Conservation (phyloP, 1,140 invertebrate genomes). For the Nasonia longicornis region DNA sequence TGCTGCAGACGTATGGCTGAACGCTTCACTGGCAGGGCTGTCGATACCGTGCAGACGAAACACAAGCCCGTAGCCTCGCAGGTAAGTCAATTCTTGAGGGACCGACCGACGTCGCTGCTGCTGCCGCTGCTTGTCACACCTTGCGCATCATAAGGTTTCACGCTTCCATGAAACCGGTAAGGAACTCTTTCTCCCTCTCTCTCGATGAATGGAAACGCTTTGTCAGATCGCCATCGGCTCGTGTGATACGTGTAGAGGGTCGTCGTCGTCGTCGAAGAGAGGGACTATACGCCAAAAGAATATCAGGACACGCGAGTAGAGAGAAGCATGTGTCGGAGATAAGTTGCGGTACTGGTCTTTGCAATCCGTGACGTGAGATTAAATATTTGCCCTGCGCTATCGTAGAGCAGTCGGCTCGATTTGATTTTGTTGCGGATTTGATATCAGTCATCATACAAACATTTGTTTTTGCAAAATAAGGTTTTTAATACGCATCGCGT, state of each 20-base stretch:
- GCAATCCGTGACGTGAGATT: not conserved
- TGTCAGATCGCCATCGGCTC: conserved; percentile 30
- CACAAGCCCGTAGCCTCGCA: conserved; percentile 30
- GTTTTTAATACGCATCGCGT: too few species aligned
- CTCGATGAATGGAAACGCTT: conserved; percentile 31
- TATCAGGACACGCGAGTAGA: not conserved
- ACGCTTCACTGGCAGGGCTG: conserved; percentile 40
- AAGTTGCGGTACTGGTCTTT: not conserved
- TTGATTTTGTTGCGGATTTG: not conserved
- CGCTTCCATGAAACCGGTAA: conserved; percentile 54
- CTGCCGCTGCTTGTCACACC: conserved; percentile 50
- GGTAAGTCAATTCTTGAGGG: conserved; percentile 52
- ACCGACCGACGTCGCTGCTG: not conserved
- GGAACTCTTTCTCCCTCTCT: conserved; percentile 30
- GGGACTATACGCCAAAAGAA: not conserved
- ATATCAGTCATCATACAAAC: not conserved
- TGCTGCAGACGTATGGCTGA: conserved; percentile 43
- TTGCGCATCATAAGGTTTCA: conserved; percentile 55
- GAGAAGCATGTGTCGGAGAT: conserved; percentile 1
- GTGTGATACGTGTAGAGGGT: not conserved
- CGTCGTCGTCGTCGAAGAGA: too few species aligned
- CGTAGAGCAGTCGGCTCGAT: not conserved
- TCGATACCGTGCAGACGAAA: conserved; percentile 44
- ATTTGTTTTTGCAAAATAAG: too few species aligned
- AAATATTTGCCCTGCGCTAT: not conserved